These are phyloP conservation scores for Hirtodrosophila alboralis DNA, from an alignment of 2,888 invertebrate species.

Conservation along the genomic window DNA sequence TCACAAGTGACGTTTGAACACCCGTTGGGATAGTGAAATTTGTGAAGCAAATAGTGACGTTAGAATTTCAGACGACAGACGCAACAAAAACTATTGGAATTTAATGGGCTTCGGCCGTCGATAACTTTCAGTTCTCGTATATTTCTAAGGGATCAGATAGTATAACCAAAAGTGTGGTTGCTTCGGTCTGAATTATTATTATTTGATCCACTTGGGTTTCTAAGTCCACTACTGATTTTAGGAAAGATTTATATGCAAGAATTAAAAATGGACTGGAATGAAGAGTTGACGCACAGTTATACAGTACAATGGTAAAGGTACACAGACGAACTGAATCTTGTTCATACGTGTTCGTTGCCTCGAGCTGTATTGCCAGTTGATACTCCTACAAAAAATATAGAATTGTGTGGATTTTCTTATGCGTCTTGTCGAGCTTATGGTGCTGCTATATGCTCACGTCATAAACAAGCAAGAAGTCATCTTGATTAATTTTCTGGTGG, in stretches of 20 bases:
- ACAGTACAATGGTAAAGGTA: neutral
- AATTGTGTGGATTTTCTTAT: neutral
- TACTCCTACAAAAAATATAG: neutral
- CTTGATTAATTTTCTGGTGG: neutral
- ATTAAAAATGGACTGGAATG: neutral
- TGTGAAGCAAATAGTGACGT: neutral
- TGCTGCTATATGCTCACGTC: neutral
- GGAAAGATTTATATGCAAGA: slow-evolving; percentile 1
- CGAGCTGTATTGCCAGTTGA: neutral
- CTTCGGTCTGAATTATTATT: neutral
- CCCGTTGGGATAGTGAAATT: neutral
- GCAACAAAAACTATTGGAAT: neutral
- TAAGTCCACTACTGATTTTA: too few species aligned
- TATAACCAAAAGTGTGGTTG: neutral
- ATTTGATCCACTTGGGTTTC: slow-evolving; percentile 1
- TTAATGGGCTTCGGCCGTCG: neutral
- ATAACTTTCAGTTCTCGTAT: slow-evolving; percentile 2
- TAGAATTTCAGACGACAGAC: neutral
- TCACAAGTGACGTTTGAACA: neutral
- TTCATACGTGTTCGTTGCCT: slow-evolving; percentile 1
- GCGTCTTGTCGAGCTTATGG: neutral
- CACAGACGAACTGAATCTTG: neutral
- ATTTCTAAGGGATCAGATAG: neutral
- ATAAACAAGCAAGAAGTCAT: neutral
- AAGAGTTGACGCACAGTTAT: neutral